phyloP scores from a whole-genome alignment of 2,888 invertebrate species.

The Fabriciana adippe region DNA sequence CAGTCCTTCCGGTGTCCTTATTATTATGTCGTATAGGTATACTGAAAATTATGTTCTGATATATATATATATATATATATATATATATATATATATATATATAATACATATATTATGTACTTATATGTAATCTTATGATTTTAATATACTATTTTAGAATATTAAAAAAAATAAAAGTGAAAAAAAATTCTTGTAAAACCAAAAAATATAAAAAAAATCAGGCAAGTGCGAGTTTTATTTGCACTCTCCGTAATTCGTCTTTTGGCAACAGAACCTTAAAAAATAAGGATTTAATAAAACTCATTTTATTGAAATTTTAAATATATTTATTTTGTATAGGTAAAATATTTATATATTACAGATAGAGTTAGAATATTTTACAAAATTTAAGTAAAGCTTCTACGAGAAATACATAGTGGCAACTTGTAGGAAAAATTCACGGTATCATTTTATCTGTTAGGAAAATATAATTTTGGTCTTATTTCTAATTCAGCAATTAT shows the following conservation, averaged over 20 bases:
- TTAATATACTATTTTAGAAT: too few species aligned
- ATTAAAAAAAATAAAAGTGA: too few species aligned
- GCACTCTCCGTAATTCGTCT: too few species aligned
- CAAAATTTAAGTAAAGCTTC: constrained; percentile 1
- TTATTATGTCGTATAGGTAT: background rate
- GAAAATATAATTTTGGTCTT: constrained; percentile 6
- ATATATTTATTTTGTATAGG: background rate
- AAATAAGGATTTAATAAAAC: too few species aligned
- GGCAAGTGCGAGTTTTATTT: too few species aligned
- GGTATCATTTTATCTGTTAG: constrained; percentile 38
- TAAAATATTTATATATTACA: background rate
- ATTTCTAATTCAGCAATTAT: background rate
- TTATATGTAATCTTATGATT: too few species aligned
- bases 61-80: background rate
- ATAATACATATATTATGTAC: too few species aligned
- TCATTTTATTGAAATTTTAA: too few species aligned
- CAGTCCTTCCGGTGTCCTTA: constrained; percentile 11
- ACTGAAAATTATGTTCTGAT: background rate
- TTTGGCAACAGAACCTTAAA: too few species aligned
- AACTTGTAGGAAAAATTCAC: constrained; percentile 76
- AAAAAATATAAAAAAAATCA: too few species aligned
- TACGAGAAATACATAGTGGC: constrained; percentile 52
- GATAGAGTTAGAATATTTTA: background rate
- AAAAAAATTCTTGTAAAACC: too few species aligned
- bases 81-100: background rate